Base-by-base conservation (phyloP, 2,888 invertebrate genomes). In the Nymphalis polychloros region DNA sequence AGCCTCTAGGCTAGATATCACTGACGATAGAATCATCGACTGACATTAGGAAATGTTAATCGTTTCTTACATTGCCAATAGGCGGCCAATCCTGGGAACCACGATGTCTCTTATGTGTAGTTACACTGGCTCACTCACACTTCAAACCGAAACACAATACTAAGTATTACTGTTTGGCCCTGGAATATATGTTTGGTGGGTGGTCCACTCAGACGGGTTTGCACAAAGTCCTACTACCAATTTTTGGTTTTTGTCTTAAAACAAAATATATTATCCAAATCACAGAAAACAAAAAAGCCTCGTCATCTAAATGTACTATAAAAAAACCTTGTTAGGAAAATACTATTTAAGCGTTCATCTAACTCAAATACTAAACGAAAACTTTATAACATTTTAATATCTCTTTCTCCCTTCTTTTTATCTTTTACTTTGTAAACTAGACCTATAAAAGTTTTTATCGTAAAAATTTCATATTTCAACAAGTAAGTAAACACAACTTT, bases 341-440 rank as follows among this genome's bases (percentile, higher is more conserved):
- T 61, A 66, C 52, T 61, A 23, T 49, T 66, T 55, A 41, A 66
- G 59, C 61, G 23, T 61, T 55, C 61, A 61, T 66, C 48, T 61
- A 64, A 68, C 62, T 70, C 59, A 48, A 59, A 64, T 67, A 69
- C 49, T 63, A 59, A 69, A 48, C 63, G 53, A 69, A 68, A 62
- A 68, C 50, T 70, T 68, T 68, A 70, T 64, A 64, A 61, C 67
- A 48, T 64, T 70, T 70, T 70, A 67, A 59, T 67, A 67, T 57
- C 61, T 63, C 55, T 70, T 59, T 64, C 23, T 48, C 48, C 47
- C 53, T 62, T 66, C 66, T 62, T 69, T 70, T 70, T 70, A 70
- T 70, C 61, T 62, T 27, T 6, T 64, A 48, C 55, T 68, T 64
- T 10, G 23, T 53, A 68, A 64, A 52, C 62, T 59, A 41, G 19